Evolutionary conservation across 2,113 vertebrate genomes (phyloP).

Genomic region (Ictidomys tridecemlineatus): DNA sequence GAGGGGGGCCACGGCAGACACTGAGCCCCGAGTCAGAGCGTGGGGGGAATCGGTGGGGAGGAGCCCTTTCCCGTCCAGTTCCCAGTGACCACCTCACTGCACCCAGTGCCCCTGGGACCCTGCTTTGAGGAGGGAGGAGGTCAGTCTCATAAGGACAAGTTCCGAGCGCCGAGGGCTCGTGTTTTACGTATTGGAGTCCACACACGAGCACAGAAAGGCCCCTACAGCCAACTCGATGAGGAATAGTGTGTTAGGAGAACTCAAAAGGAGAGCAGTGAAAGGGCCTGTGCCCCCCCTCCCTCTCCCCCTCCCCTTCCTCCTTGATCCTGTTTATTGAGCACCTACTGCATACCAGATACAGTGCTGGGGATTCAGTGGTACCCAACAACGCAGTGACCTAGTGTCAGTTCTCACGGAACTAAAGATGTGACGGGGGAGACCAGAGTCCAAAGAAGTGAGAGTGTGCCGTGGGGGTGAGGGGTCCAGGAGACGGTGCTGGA

Average conservation of each 20-base stretch:
- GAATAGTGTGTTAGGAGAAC: neutral
- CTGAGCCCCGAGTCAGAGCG: neutral
- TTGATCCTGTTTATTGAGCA: neutral
- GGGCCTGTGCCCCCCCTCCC: neutral
- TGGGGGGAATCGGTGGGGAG: rapidly evolving
- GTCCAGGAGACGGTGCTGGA: neutral
- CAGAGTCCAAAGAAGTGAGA: neutral
- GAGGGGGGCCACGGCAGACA: neutral
- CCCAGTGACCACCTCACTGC: neutral
- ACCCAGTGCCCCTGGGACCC: neutral
- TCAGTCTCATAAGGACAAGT: neutral
- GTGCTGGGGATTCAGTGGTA: too few species aligned
- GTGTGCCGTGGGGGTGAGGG: neutral
- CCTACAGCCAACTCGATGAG: neutral
- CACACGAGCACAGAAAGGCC: neutral
- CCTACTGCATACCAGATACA: neutral
- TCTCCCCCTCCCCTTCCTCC: neutral
- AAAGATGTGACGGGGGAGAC: too few species aligned
- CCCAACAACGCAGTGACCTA: neutral
- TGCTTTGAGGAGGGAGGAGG: neutral
- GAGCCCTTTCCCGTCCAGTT: neutral
- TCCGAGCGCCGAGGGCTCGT: neutral
- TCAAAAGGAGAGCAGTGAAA: neutral
- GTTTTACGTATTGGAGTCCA: neutral
- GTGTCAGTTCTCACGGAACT: neutral